These are phyloP conservation scores for Noctilio leporinus DNA, from an alignment of 2,113 vertebrate genomes.

Conservation along the genomic window DNA sequence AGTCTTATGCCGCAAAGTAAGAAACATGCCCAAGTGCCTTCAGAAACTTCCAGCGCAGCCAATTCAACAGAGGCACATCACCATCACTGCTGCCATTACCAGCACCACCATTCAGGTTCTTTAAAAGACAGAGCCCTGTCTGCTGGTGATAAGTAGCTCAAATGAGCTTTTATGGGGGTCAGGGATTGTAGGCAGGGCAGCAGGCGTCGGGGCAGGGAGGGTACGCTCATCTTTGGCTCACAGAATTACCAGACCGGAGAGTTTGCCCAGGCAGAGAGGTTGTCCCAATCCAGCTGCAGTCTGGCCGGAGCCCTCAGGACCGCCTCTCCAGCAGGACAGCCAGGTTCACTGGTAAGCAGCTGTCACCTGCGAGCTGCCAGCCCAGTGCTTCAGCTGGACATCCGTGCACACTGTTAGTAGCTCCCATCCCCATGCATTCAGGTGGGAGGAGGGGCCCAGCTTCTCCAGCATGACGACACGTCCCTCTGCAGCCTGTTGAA, in stretches of 20 bases:
- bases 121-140: neutral
- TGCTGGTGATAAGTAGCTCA: neutral
- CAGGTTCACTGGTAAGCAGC: neutral
- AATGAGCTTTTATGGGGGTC: neutral
- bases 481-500: neutral
- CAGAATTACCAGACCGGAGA: neutral
- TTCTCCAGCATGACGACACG: neutral
- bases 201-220: no score
- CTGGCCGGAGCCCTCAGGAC: neutral
- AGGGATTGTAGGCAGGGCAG: neutral
- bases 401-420: neutral
- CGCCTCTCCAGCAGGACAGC: neutral
- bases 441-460: no score
- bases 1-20: neutral
- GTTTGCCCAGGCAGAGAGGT: neutral
- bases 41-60: neutral
- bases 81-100: neutral
- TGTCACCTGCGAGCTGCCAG: neutral
- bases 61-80: neutral
- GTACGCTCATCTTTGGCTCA: neutral
- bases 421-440: rapidly evolving
- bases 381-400: rapidly evolving
- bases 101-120: rapidly evolving
- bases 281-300: neutral
- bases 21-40: neutral